Base-by-base conservation (phyloP, 2,113 vertebrate genomes). In the Equus quagga region DNA sequence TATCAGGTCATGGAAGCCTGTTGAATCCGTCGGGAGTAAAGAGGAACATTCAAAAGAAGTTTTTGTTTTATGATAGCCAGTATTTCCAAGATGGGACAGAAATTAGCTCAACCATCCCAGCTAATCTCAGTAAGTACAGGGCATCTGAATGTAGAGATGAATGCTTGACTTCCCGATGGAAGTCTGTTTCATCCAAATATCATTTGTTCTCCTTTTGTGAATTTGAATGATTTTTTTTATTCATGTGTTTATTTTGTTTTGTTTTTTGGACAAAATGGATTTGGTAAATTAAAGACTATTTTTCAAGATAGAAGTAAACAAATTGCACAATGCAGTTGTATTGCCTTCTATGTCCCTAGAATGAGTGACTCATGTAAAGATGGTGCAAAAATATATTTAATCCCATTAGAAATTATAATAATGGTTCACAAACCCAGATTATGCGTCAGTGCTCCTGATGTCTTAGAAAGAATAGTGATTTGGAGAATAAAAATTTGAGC, bases 401-500 rank as follows among this genome's bases (percentile, higher is more conserved):
- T 97, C 49, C 78, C 94, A 94, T 95, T 97, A 85, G 56, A 96
- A 97, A 89, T 96, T 97, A 79, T 67, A 97, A 96, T 96, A 88
- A 86, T 86, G 58, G 69, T 69, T 18, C 56, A 80, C 79, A 69
- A 98, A 82, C 51, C 13, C 72, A 97, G 84, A 89, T 79, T 97
- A 97, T 96, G 97, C 56, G n/a, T 94, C 76, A 97, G 65, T 96
- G 92, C 73, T 95, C 95, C 91, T 97, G 81, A 97, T 96, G 69
- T 97, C 92, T 97, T 96, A 98, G 69, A 97, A 96, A 98, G 94
- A 95, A 96, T 72, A 90, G 91, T 98, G 97, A 98, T 97, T 98
- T 97, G 78, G 89, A 98, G 97, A 98, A 98, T 98, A 96, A 97
- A 98, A 98, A 97, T 97, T 97, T 96, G 60, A 97, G 44, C 78